A percentile compares a stretch with the other conserved stretches of the same genome.
Evolutionary conservation across 2,113 vertebrate genomes (phyloP).

Genomic region (Gobiocypris rarus): DNA sequence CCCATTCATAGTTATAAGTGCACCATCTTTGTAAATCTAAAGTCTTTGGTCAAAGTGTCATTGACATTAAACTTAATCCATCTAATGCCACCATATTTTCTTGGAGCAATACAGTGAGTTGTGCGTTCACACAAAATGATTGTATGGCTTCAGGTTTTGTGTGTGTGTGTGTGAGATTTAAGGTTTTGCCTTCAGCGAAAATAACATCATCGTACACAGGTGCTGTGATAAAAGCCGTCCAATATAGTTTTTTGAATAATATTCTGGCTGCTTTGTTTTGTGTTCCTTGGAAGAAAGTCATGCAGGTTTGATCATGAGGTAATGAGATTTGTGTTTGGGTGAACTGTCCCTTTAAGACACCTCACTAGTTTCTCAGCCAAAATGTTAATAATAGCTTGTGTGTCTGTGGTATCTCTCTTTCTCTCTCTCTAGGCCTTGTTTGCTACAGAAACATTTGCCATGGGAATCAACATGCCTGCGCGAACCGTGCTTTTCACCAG

Average conservation of each 20-base stretch:
- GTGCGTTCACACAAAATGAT: neutral
- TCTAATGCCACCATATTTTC: too few species aligned
- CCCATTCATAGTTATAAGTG: too few species aligned
- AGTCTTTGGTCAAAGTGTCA: neutral
- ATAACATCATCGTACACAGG: neutral
- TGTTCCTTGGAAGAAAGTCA: neutral
- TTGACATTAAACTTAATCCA: neutral
- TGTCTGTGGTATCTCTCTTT: conserved; percentile 54
- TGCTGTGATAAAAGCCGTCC: neutral
- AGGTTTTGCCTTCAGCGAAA: neutral
- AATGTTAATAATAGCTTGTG: neutral
- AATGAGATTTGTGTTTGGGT: neutral
- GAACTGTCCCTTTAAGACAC: neutral
- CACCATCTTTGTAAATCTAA: too few species aligned
- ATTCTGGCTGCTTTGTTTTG: neutral
- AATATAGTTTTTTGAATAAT: neutral
- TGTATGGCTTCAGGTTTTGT: neutral
- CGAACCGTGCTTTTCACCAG: conserved; percentile 98
- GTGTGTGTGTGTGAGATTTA: neutral
- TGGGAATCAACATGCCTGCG: conserved; percentile 99
- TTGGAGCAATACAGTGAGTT: neutral
- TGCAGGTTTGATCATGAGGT: neutral
- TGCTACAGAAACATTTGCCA: conserved; percentile 97
- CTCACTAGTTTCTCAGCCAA: neutral
- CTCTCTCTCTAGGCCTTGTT: conserved; percentile 87